Evolutionary conservation across 2,797 vertebrate genomes (phyloP).

Genomic region (Bucorvus abyssinicus): DNA sequence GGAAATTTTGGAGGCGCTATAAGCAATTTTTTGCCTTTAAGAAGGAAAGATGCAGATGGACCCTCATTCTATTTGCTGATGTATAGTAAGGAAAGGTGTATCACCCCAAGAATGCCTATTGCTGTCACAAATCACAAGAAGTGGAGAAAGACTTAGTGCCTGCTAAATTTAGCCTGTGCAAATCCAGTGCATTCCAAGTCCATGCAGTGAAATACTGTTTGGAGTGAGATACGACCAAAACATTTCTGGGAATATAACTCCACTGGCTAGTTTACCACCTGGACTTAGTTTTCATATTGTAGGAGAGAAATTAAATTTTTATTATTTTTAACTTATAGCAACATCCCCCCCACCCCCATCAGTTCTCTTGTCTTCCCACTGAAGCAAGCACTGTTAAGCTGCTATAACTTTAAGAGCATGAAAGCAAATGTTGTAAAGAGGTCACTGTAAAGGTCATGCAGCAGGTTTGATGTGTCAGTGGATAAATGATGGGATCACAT

Average conservation of each 20-base stretch:
- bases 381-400: conserved; percentile 69
- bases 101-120: conserved; percentile 60
- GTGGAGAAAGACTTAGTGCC: conserved; percentile 56
- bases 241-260: conserved; percentile 48
- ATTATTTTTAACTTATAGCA: conserved; percentile 68
- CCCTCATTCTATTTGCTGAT: conserved; percentile 39
- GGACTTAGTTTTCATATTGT: conserved; percentile 74
- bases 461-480: conserved; percentile 88
- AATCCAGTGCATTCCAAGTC: conserved; percentile 43
- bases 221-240: conserved; percentile 41
- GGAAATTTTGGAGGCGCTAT: not conserved
- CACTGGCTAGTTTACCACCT: conserved; percentile 67
- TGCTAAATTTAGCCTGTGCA: conserved; percentile 49
- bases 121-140: conserved; percentile 58
- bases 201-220: conserved; percentile 38
- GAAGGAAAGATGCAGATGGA: conserved; percentile 22
- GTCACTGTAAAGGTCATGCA: conserved; percentile 83
- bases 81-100: conserved; percentile 44
- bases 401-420: conserved; percentile 78
- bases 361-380: conserved; percentile 73
- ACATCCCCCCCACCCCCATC: conserved; percentile 4
- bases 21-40: conserved; percentile 25
- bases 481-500: conserved; percentile 92
- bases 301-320: conserved; percentile 75
- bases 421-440: conserved; percentile 81